Evolutionary conservation across 2,797 vertebrate genomes (phyloP), one percentile per base, ranked within the genome.

Genomic region (Melopsittacus undulatus): DNA sequence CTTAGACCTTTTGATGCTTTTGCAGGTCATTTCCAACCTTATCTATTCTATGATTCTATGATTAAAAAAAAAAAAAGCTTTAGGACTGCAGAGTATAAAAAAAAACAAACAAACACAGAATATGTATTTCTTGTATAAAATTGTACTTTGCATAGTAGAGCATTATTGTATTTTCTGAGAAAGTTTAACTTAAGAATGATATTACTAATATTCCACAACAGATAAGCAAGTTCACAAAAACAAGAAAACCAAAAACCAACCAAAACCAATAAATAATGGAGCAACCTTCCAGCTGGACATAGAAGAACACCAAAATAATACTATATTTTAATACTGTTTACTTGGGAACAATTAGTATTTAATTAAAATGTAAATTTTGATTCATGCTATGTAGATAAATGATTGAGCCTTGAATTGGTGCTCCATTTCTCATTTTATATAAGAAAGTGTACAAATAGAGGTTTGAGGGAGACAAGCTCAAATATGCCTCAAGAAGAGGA

Each of bases 361-460:
- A 95, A 96, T 94, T 94, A 92, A 95, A 97, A 94, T 95, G 91
- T 93, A 96, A 95, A 95, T 93, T 96, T 94, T 75, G 15, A 12
- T 79, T 89, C 66, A 20, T 87, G 62, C 40, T 93, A 70, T 96
- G 94, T 95, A 95, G 83, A 93, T 81, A 90, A 94, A 89, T 78
- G 74, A 64, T 94, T 92, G 91, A 91, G 52, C 30, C 56, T 88
- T 70, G 89, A 95, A 67, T 89, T 13, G 1, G 51, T 89, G 56
- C 29, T 95, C 48, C 56, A n/a, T 82, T 95, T 94, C 91, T 91
- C 83, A 94, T 96, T 94, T 96, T 79, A 96, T 91, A 94, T 95
- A 96, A 96, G 94, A 61, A 94, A 92, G 64, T 90, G 74, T 84
- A 96, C 92, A 96, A 96, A 96, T 46, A 95, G 43, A 87, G 36